Evolutionary conservation across 2,113 vertebrate genomes (phyloP).

Genomic region (Toxostoma redivivum): DNA sequence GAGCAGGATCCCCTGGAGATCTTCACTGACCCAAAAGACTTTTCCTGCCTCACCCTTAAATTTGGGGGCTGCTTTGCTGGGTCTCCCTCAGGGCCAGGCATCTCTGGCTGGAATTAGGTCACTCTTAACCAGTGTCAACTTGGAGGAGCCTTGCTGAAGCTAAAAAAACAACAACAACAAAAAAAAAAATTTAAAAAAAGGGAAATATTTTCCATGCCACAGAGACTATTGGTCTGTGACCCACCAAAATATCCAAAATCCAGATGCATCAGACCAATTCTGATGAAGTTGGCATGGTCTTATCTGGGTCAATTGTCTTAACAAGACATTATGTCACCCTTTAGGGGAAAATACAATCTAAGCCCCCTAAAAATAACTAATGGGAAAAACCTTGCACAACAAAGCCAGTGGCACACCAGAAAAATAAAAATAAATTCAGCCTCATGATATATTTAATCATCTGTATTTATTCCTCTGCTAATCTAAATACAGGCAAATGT

Average conservation of each 20-base stretch:
- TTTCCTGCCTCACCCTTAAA: background rate
- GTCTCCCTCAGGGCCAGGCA: slow-evolving; percentile 12
- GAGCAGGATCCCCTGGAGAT: background rate
- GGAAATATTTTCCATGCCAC: slow-evolving; percentile 55
- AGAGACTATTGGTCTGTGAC: slow-evolving; percentile 57
- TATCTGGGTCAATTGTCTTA: slow-evolving; percentile 66
- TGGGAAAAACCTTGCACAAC: slow-evolving; percentile 58
- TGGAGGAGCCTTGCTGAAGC: slow-evolving; percentile 50
- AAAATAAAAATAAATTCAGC: slow-evolving; percentile 61
- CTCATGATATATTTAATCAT: slow-evolving; percentile 62
- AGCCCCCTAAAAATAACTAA: slow-evolving; percentile 58
- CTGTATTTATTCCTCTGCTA: slow-evolving; percentile 58
- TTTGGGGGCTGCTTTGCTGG: background rate
- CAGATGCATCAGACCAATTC: slow-evolving; percentile 37
- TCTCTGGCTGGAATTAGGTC: slow-evolving; percentile 46
- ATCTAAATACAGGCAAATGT: slow-evolving; percentile 55
- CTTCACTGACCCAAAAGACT: background rate
- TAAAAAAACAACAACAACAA: background rate
- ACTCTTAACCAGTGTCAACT: slow-evolving; percentile 14
- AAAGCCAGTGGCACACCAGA: slow-evolving; percentile 38
- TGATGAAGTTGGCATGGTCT: slow-evolving; percentile 56
- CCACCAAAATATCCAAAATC: slow-evolving; percentile 68
- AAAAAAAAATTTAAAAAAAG: background rate
- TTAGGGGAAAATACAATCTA: slow-evolving; percentile 58
- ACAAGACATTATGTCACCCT: slow-evolving; percentile 64